A percentile compares a stretch with the other conserved stretches of the same genome.
phyloP scores from a whole-genome alignment of 2,888 invertebrate species.

The Agrotis exclamationis region DNA sequence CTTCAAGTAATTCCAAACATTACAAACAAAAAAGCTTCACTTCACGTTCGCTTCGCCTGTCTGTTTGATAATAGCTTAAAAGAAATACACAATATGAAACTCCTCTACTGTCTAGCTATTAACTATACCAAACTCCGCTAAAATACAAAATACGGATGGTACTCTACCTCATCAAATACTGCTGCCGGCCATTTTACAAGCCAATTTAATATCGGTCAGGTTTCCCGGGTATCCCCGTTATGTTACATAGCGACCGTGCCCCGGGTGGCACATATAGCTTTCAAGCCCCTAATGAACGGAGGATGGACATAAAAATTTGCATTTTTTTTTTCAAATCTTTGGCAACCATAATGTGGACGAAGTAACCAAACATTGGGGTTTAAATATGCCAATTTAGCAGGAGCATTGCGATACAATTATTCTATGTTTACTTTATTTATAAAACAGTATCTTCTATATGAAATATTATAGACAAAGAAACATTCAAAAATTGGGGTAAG shows the following conservation, averaged over 20 bases:
- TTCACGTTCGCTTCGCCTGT: no score
- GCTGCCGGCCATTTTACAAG: conserved; percentile 41
- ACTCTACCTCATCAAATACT: conserved; percentile 33
- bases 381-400: no score
- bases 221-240: neutral
- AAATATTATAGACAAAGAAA: no score
- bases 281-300: conserved; percentile 32
- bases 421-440: no score
- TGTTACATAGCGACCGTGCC: conserved; percentile 23
- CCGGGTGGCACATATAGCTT: conserved; percentile 1
- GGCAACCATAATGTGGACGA: conserved; percentile 17
- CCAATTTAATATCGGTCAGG: conserved; percentile 52
- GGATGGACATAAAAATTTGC: conserved; percentile 46
- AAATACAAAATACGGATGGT: conserved; percentile 18
- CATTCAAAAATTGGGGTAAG: no score
- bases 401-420: no score
- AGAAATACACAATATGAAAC: neutral
- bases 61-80: no score
- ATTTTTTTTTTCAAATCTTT: conserved; percentile 37
- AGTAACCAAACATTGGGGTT: neutral
- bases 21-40: no score
- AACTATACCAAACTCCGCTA: neutral
- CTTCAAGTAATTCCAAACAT: no score
- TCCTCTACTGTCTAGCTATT: neutral
- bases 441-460: no score